phyloP scores from a whole-genome alignment of 2,113 vertebrate genomes.

The Callopanchax toddi region DNA sequence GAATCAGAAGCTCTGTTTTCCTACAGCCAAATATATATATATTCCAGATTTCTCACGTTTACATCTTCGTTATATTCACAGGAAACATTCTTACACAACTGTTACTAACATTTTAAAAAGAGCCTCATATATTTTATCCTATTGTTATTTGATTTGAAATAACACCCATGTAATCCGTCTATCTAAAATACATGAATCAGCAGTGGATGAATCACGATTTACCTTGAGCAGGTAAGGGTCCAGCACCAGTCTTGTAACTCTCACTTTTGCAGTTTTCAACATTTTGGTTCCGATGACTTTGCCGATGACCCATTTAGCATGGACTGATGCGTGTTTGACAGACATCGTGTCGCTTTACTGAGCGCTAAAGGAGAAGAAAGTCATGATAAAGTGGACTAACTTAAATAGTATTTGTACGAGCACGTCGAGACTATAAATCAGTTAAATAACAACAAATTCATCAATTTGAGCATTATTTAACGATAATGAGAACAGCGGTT shows the following conservation, averaged over 20 bases:
- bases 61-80: too few species aligned
- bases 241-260: slow-evolving; percentile 91
- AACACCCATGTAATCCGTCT: too few species aligned
- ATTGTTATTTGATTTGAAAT: too few species aligned
- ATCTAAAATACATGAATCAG: neutral
- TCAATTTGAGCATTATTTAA: too few species aligned
- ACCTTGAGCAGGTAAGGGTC: slow-evolving; percentile 96
- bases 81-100: too few species aligned
- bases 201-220: neutral
- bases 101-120: too few species aligned
- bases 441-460: too few species aligned
- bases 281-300: slow-evolving; percentile 97
- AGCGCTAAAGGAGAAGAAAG: slow-evolving; percentile 13
- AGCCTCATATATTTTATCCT: too few species aligned
- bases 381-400: neutral
- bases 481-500: too few species aligned
- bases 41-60: too few species aligned
- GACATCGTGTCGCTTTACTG: slow-evolving; percentile 82
- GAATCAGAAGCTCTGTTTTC: neutral
- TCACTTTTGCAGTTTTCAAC: slow-evolving; percentile 94
- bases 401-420: too few species aligned
- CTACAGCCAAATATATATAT: neutral
- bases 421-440: neutral
- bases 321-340: slow-evolving; percentile 82
- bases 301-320: slow-evolving; percentile 94